Conservation (phyloP, 2,888 invertebrate species). For the Uloborus plumipes region DNA sequence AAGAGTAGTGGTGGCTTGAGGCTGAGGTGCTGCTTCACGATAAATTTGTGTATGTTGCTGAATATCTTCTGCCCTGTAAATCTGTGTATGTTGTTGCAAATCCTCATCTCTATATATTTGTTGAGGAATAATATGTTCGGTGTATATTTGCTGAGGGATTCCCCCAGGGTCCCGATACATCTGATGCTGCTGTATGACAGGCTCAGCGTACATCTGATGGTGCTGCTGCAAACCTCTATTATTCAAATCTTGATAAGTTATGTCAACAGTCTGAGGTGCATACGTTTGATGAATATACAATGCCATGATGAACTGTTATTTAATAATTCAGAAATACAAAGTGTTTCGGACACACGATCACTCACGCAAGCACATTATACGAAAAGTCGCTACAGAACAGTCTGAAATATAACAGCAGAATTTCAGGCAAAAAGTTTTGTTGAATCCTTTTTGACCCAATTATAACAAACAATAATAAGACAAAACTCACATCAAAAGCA, state of each 20-base stretch:
- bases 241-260: constrained; percentile 55
- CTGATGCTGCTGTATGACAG: constrained; percentile 59
- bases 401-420: too few relatives aligned
- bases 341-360: neutral
- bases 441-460: too few relatives aligned
- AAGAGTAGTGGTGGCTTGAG: constrained; percentile 5
- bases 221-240: constrained; percentile 53
- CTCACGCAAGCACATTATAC: too few relatives aligned
- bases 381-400: too few relatives aligned
- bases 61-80: constrained; percentile 50
- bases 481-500: too few relatives aligned
- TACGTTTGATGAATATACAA: constrained; percentile 56
- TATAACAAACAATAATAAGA: too few relatives aligned
- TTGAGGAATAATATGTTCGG: constrained; percentile 55
- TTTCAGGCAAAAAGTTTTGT: too few relatives aligned
- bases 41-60: constrained; percentile 57
- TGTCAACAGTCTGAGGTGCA: constrained; percentile 45
- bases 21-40: constrained; percentile 33
- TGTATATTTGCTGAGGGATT: constrained; percentile 54
- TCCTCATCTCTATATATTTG: constrained; percentile 59
- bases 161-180: constrained; percentile 31
- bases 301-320: constrained; percentile 24
- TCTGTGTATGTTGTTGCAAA: constrained; percentile 52
- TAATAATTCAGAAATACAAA: neutral
- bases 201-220: constrained; percentile 59